Evolutionary conservation across 2,113 vertebrate genomes (phyloP), one percentile per base, ranked within the genome.

Genomic region (Brachionichthys hirsutus): DNA sequence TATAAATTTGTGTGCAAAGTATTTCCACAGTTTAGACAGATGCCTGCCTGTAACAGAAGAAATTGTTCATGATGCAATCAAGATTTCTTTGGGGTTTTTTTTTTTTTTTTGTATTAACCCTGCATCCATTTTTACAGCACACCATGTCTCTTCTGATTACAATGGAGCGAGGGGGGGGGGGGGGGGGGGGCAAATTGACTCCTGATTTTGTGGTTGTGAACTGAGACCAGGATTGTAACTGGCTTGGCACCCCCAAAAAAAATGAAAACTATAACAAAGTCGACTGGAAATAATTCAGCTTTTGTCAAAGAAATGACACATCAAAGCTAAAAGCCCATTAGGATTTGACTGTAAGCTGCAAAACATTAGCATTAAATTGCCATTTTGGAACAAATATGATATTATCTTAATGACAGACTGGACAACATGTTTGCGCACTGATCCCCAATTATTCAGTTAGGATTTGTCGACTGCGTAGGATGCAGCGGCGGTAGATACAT

Each of bases 301-400:
- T 30, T 73, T 78, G 56, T 69, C 34, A 18, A 55, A 68, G 45
- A 74, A 78, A 78, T 77, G 70, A 80, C 75, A 79, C 64, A 78
- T 76, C 45, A 63, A 59, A 83, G 67, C 69, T 50, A 54, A 72
- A 67, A 69, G 54, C 48, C 62, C 67, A 67, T 78, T 57, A 75
- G 44, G 51, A 67, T 72, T 77, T 67, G 54, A 73, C 55, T 56
- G 61, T 75, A 67, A 78, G 54, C 73, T 78, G 77, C 44, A 72
- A 73, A 75, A 78, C 68, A 85, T 74, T 57, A 60, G 68, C 78
- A 73, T 84, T 81, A 78, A 78, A 83, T 68, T 73, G 52, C 55
- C 61, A 80, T 79, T 81, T 83, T 66, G 15, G 12, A 65, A 64
- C 73, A 81, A 82, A 85, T 67, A 70, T 60, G 68, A 82, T 79